A percentile compares a stretch with the other conserved stretches of the same genome.
Conservation (phyloP, 1,140 invertebrate genomes). For the Euglossa dilemma region DNA sequence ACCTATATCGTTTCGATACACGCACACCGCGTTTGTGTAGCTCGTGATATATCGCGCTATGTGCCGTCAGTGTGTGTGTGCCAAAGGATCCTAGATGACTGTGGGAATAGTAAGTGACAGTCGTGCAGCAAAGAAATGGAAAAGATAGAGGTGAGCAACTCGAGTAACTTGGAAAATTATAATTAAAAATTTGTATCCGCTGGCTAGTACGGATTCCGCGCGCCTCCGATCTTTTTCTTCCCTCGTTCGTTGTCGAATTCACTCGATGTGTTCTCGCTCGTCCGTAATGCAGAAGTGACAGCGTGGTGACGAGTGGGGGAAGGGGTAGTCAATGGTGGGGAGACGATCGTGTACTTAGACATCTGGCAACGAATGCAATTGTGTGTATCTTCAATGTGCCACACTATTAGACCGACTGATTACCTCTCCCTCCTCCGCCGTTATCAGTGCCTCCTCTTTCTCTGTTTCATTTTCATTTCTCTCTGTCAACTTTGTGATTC, state of each 20-base stretch:
- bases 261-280: slow-evolving; percentile 46
- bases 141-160: slow-evolving; percentile 79
- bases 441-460: slow-evolving; percentile 46
- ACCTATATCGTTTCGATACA: slow-evolving; percentile 73
- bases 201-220: slow-evolving; percentile 6
- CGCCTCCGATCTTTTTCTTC: slow-evolving; percentile 27
- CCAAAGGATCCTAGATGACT: slow-evolving; percentile 77
- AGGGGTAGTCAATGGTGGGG: slow-evolving; percentile 43
- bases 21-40: slow-evolving; percentile 67
- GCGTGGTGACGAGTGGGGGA: slow-evolving; percentile 63
- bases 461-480: slow-evolving; percentile 56
- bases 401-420: slow-evolving; percentile 79
- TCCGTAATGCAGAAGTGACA: slow-evolving; percentile 74
- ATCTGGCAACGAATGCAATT: slow-evolving; percentile 74
- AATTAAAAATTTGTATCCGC: neutral
- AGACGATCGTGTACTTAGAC: slow-evolving; percentile 73
- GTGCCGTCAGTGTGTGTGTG: slow-evolving; percentile 73
- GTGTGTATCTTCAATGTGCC: slow-evolving; percentile 76
- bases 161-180: neutral
- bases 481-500: slow-evolving; percentile 63
- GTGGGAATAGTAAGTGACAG: slow-evolving; percentile 78
- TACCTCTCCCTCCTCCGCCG: slow-evolving; percentile 64
- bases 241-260: slow-evolving; percentile 53
- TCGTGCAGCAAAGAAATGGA: slow-evolving; percentile 78
- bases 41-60: slow-evolving; percentile 69